These are phyloP conservation scores for Amaurobius ferox DNA, from an alignment of 2,888 invertebrate species.

Conservation along the genomic window DNA sequence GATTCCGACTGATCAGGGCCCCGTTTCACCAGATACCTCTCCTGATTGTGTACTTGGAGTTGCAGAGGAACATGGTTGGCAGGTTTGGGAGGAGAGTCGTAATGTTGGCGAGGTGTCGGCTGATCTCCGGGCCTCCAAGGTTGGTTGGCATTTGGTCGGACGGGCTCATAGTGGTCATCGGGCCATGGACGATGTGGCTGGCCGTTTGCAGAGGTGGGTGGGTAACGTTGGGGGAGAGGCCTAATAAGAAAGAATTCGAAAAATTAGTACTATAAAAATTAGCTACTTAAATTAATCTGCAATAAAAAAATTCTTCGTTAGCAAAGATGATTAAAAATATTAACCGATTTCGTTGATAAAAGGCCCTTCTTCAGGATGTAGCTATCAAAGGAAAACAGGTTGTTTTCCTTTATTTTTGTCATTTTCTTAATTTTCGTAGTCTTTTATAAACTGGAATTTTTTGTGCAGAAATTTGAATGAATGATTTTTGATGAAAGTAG, in stretches of 20 bases:
- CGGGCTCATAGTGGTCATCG: constrained; percentile 24
- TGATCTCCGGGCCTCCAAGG: not conserved
- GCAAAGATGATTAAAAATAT: no score
- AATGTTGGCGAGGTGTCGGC: constrained; percentile 19
- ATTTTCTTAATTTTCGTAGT: no score
- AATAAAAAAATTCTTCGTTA: no score
- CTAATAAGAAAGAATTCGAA: constrained; percentile 3
- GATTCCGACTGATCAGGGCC: constrained; percentile 30
- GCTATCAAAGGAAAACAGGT: no score
- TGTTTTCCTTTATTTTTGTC: no score
- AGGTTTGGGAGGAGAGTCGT: constrained; percentile 61
- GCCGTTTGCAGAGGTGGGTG: constrained; percentile 34
- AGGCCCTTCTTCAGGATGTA: no score
- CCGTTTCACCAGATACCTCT: constrained; percentile 24
- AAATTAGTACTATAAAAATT: no score
- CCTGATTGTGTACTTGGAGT: constrained; percentile 40
- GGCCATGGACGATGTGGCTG: constrained; percentile 35
- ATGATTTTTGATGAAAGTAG: no score
- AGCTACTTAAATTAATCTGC: no score
- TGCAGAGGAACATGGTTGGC: constrained; percentile 61
- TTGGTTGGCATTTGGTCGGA: not conserved
- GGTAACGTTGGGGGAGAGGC: constrained; percentile 55
- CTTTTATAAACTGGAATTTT: no score
- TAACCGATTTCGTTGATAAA: no score
- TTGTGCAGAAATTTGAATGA: no score